Evolutionary conservation across 2,797 vertebrate genomes (phyloP), one percentile per base, ranked within the genome.

Genomic region (Gymnothorax reevesii): DNA sequence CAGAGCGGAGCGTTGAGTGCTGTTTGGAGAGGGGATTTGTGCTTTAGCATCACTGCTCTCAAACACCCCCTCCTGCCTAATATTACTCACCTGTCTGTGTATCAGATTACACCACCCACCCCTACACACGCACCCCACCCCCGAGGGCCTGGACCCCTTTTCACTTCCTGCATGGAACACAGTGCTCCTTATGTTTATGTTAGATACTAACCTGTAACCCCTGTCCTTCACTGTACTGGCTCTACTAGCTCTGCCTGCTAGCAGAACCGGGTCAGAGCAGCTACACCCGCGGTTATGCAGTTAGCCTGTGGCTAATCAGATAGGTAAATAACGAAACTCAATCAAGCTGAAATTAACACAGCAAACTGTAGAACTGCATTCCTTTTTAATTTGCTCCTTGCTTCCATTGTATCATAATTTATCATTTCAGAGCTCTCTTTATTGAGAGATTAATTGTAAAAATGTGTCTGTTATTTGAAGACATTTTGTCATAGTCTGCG

Each of bases 211-310:
- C 90, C 33, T 42, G 33, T 42, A 1, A 95, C 95, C 89, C 95
- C 95, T 83, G 96, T 96, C 87, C 96, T 87, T 95, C 1, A 5
- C 62, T 64, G 15, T 22, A 13, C 10, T 27, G 73, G 73, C 42
- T 79, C 49, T 49, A 17, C 75, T 4, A 33, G 17, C 75, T n/a
- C 17, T 42, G 0, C 13, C 13, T 17, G 3, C 15, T 4, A 77
- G 73, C 69, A 13, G 13, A 52, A 77, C 22, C 15, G 13, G 15
- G 49, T 20, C 12, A 20, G 15, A n/a, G 22, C 42, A 54, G 15
- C 5, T 52, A 49, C 73, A 77, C 73, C 17, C 42, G 42, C 33
- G 15, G 33, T 79, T n/a, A 22, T 13, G 4, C 10, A 49, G 7
- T 71, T 71, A 12, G 27, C 27, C 71, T 42, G 33, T 9, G 4